Base-by-base conservation (phyloP, 2,797 vertebrate species). In the Oryzias sinensis region DNA sequence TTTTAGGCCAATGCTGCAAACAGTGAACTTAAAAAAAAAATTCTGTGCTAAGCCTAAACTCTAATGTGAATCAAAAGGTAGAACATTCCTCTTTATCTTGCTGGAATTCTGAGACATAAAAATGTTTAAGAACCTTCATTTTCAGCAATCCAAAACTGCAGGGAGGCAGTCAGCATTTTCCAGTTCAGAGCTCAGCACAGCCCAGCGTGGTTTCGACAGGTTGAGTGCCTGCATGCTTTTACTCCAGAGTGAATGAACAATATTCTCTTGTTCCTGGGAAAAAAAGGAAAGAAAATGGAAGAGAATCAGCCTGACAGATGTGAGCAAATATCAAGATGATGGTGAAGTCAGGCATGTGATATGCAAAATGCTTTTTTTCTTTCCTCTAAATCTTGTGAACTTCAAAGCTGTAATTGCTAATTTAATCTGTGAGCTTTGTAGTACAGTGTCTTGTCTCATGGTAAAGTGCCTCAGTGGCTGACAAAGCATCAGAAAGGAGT, bases 151-250 rank as follows among this genome's bases (percentile, higher is more conserved):
- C 79, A 80, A 79, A 80, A 76, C 84, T 79, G 76, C 71, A 58
- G 76, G 81, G 70, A 83, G 71, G 70, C 73, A 69, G 72, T 69
- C 74, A 71, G 77, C 72, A 74, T 83, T 85, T 84, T 84, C 79
- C 74, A 82, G 80, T 81, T 86, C 81, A 81, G 74, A 82, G 78
- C 79, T 78, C 79, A 68, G 79, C 69, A 59, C 76, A 70, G 65
- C 76, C 74, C 80, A 85, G 81, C 82, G 6, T 80, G 79, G 61
- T 74, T 83, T 85, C 77, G 83, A 87, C 86, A 88, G 83, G 84
- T 88, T 86, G 89, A 89, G 82, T 86, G 84, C 82, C 75, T 80
- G 85, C 76, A 77, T 78, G 82, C 82, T 89, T 87, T 89, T 79
- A 82, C 83, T 81, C 81, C 45, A 76, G 78, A 77, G 65, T 70